phyloP scores from a whole-genome alignment of 2,888 invertebrate species.

The Scaptomyza flava region DNA sequence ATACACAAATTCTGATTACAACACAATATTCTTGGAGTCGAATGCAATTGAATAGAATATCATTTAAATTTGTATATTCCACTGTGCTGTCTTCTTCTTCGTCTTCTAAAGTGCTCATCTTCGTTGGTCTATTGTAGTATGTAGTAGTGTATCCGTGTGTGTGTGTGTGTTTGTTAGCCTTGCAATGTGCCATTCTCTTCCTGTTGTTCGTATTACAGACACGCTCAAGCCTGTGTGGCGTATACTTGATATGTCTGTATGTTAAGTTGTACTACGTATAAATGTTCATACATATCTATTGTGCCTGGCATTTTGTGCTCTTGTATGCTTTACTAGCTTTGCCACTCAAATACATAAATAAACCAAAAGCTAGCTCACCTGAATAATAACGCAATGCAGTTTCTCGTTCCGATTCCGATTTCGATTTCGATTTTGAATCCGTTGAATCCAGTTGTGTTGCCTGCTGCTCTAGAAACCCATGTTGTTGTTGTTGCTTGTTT shows the following conservation, averaged over 20 bases:
- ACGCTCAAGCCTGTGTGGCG: slow-evolving; percentile 8
- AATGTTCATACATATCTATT: slow-evolving; percentile 5
- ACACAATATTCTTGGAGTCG: no score
- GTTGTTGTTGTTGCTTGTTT: background rate
- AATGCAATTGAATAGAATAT: background rate
- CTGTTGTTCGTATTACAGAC: background rate
- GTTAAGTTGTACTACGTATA: no score
- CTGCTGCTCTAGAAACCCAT: slow-evolving; percentile 30
- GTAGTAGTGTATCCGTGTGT: background rate
- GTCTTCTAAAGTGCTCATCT: background rate
- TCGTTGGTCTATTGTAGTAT: background rate
- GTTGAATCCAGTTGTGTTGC: slow-evolving; percentile 20
- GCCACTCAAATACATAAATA: slow-evolving; percentile 27
- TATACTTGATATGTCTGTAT: background rate
- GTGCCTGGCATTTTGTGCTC: background rate
- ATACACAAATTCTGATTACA: no score
- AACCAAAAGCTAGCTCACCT: slow-evolving; percentile 46
- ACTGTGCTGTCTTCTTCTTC: slow-evolving; percentile 4
- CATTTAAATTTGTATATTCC: background rate
- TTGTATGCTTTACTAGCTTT: slow-evolving; percentile 24
- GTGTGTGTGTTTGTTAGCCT: slow-evolving; percentile 2
- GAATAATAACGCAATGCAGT: slow-evolving; percentile 42
- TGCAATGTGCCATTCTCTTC: slow-evolving; percentile 8
- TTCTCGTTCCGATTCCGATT: slow-evolving; percentile 15
- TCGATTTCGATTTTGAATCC: background rate